Percentiles rank a stretch among this genome's conserved stretches.
Evolutionary conservation across 2,888 invertebrate genomes (phyloP).

Genomic region (Leptopilina drosophilae): DNA sequence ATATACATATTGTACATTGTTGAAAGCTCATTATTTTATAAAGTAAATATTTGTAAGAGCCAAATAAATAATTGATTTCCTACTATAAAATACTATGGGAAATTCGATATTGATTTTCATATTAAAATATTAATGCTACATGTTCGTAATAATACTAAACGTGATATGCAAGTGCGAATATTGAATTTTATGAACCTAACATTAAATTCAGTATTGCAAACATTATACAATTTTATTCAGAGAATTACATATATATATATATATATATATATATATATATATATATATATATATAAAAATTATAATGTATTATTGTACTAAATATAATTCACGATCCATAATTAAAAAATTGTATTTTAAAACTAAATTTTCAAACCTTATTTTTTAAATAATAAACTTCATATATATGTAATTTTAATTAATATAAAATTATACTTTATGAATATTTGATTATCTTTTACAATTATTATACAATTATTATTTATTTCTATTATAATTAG

Average conservation of each 20-base stretch:
- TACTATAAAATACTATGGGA: conserved; percentile 4
- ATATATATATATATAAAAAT: no score
- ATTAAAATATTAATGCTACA: conserved; percentile 17
- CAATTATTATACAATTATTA: no score
- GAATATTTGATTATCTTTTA: no score
- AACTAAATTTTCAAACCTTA: no score
- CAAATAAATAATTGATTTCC: conserved; percentile 22
- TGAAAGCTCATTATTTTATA: background rate
- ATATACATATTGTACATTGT: background rate
- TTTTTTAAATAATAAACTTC: background rate
- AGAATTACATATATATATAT: background rate
- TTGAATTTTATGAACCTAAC: background rate
- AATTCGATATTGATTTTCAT: conserved; percentile 6
- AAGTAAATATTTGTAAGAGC: background rate
- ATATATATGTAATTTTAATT: no score
- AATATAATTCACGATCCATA: background rate
- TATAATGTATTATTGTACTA: background rate
- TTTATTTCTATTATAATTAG: no score
- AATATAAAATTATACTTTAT: no score
- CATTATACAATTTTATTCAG: background rate
- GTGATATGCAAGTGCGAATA: conserved; percentile 9
- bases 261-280: no score
- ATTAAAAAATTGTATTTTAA: background rate
- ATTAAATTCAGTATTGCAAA: conserved; percentile 23
- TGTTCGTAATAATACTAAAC: conserved; percentile 26